Evolutionary conservation across 2,888 invertebrate genomes (phyloP).

Genomic region (Desoria tigrina): DNA sequence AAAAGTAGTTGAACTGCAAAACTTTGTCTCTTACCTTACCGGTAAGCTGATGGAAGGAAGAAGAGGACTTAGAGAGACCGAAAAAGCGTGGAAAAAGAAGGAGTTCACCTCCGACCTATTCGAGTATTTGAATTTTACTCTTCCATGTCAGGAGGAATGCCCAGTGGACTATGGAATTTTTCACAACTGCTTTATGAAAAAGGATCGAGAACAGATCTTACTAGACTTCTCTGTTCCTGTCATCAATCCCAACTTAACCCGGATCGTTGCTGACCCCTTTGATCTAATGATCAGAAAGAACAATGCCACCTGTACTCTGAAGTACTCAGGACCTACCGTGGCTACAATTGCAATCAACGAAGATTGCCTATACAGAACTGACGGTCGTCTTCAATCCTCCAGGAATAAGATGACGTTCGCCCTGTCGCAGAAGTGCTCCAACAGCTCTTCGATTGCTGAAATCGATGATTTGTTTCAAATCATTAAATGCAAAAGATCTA

Average conservation of each 20-base stretch:
- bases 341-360: constrained; percentile 28
- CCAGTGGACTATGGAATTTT: constrained; percentile 31
- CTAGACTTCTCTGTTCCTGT: constrained; percentile 34
- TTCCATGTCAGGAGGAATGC: constrained; percentile 19
- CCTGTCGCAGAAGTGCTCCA: not conserved
- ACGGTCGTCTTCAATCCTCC: not conserved
- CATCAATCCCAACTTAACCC: constrained; percentile 12
- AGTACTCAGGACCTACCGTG: constrained; percentile 21
- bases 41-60: constrained; percentile 13
- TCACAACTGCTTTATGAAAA: constrained; percentile 19
- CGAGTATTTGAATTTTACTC: constrained; percentile 24
- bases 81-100: constrained; percentile 12
- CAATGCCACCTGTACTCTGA: constrained; percentile 22
- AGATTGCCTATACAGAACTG: constrained; percentile 34
- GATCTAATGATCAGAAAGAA: constrained; percentile 13
- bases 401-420: not conserved
- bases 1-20: not conserved
- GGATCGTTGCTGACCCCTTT: constrained; percentile 37
- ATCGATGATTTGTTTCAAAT: not conserved
- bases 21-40: not conserved
- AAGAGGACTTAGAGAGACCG: constrained; percentile 7
- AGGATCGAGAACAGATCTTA: constrained; percentile 9
- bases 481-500: not conserved
- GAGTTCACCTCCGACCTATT: constrained; percentile 14
- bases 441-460: not conserved